Percentiles rank a stretch among this genome's conserved stretches.
Evolutionary conservation across 1,140 invertebrate genomes (phyloP).

Genomic region (Trinorchestia longiramus): DNA sequence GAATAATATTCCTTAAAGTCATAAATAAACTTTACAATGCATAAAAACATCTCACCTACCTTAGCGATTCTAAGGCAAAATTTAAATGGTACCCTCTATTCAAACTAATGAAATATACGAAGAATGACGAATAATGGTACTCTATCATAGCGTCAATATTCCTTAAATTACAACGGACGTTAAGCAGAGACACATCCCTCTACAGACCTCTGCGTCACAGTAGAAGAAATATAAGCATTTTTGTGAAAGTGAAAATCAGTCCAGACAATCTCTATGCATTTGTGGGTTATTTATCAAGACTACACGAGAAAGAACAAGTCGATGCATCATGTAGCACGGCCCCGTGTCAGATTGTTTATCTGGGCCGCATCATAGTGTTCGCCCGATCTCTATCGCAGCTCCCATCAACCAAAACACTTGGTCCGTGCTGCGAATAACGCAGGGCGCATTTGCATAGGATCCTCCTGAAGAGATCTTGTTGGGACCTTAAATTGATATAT

Average conservation of each 20-base stretch:
- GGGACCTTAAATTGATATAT: slow-evolving; percentile 47
- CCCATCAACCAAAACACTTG: neutral
- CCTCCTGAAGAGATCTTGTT: slow-evolving; percentile 27
- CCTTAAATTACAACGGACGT: neutral
- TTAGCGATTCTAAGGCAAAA: neutral
- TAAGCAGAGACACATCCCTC: neutral
- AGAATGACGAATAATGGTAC: neutral
- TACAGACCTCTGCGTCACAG: neutral
- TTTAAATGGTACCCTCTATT: neutral
- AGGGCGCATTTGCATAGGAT: neutral
- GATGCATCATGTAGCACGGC: neutral
- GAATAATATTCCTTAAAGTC: too few species aligned
- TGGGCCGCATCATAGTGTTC: neutral
- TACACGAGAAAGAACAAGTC: slow-evolving; percentile 28
- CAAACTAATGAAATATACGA: neutral
- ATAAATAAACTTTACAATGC: neutral
- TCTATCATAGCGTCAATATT: neutral
- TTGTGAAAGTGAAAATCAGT: neutral
- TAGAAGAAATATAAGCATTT: neutral
- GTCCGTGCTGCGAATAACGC: slow-evolving; percentile 28
- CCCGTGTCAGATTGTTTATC: neutral
- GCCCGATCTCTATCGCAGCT: neutral
- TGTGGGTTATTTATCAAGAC: slow-evolving; percentile 33
- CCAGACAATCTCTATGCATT: neutral
- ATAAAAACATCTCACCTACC: neutral